Evolutionary conservation across 2,113 vertebrate species (phyloP).

Genomic region (Eonycteris spelaea): DNA sequence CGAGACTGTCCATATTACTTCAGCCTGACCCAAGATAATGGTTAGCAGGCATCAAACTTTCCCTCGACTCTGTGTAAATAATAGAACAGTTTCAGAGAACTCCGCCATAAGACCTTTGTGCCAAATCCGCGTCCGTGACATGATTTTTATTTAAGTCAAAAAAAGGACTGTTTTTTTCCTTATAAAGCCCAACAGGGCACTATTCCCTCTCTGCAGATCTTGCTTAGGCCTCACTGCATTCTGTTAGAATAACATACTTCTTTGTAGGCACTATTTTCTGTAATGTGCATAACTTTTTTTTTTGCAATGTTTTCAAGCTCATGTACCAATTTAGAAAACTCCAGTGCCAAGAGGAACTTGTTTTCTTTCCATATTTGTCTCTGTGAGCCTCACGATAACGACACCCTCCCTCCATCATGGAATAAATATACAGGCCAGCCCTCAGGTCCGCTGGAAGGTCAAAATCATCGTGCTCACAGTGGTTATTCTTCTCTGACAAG

Average conservation of each 20-base stretch:
- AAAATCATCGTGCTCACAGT: accelerated
- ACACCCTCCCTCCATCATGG: accelerated
- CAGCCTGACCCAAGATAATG: not conserved
- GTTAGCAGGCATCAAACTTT: not conserved
- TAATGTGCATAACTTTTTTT: not conserved
- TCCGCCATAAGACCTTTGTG: too few relatives aligned
- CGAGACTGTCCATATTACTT: not conserved
- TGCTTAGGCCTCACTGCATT: not conserved
- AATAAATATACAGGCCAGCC: not conserved
- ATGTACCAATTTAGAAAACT: not conserved
- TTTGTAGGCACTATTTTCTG: accelerated
- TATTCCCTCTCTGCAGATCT: accelerated
- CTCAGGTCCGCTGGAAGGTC: not conserved
- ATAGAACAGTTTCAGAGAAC: accelerated
- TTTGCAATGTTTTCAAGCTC: not conserved
- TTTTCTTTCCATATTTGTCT: not conserved
- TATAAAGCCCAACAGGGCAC: accelerated
- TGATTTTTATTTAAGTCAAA: not conserved
- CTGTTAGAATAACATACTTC: not conserved
- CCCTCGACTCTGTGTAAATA: not conserved
- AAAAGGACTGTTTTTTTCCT: not conserved
- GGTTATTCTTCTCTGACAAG: not conserved
- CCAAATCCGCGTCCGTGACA: not conserved
- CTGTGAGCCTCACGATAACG: not conserved
- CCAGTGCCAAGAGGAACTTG: not conserved